These are phyloP conservation scores for Dreissena polymorpha DNA, from an alignment of 1,140 invertebrate genomes.

Conservation along the genomic window DNA sequence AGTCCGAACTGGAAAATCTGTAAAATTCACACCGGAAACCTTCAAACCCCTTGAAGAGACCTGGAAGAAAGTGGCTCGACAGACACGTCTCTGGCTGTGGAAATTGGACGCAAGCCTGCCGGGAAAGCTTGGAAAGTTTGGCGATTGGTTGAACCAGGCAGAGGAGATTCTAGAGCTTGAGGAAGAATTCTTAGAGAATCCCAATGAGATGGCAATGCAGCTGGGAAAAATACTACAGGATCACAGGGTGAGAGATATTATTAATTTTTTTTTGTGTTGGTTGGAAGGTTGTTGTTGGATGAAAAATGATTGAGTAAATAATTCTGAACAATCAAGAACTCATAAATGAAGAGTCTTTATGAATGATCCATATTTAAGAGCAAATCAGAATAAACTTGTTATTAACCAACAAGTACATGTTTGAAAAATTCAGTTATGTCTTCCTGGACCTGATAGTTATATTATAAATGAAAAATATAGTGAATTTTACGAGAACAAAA, in stretches of 20 bases:
- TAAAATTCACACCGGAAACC: constrained; percentile 65
- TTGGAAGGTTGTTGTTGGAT: no score
- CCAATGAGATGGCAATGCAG: constrained; percentile 76
- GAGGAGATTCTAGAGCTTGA: constrained; percentile 86
- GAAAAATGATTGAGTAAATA: no score
- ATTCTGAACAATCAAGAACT: no score
- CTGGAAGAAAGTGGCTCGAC: constrained; percentile 69
- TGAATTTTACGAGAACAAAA: no score
- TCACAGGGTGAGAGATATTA: constrained; percentile 84
- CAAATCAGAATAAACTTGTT: no score
- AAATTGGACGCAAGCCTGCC: constrained; percentile 90
- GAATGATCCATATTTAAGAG: no score
- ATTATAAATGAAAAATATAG: no score
- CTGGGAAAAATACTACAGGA: constrained; percentile 90
- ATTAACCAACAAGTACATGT: no score
- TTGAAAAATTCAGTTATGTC: no score
- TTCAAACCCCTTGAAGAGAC: constrained; percentile 67
- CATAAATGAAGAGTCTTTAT: no score
- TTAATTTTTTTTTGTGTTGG: neutral
- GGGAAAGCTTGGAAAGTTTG: constrained; percentile 90
- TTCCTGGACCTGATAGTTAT: no score
- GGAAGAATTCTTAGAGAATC: constrained; percentile 61
- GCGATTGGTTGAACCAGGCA: constrained; percentile 93
- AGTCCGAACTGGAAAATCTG: constrained; percentile 64
- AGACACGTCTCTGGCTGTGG: constrained; percentile 77